These are phyloP conservation scores for Hypercompe scribonia DNA, from an alignment of 2,888 invertebrate species.

Conservation along the genomic window DNA sequence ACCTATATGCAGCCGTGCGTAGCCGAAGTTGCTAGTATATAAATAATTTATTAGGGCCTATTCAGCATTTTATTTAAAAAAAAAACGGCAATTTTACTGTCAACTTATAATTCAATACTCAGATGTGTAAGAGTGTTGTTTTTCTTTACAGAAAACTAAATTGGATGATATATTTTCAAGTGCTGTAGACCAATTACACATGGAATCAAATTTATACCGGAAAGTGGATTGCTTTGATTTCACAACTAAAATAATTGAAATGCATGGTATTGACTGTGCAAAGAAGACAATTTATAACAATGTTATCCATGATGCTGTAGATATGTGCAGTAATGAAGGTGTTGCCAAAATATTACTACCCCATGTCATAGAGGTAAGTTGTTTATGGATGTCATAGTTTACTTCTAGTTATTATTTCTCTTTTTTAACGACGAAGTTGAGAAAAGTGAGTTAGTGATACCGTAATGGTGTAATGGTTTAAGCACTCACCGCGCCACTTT, in stretches of 20 bases:
- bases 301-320: constrained; percentile 71
- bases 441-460: background rate
- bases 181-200: constrained; percentile 66
- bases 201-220: constrained; percentile 73
- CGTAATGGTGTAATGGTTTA: no score
- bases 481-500: no score
- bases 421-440: background rate
- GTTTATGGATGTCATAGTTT: background rate
- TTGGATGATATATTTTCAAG: constrained; percentile 66
- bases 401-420: background rate
- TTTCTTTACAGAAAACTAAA: constrained; percentile 64
- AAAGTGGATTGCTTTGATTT: constrained; percentile 70
- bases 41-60: no score
- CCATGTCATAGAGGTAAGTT: constrained; percentile 68
- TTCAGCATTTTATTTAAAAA: no score
- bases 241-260: constrained; percentile 62
- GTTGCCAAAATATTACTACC: constrained; percentile 68
- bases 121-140: constrained; percentile 7
- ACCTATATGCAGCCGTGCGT: no score
- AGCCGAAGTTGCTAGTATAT: no score
- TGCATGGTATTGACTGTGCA: constrained; percentile 69
- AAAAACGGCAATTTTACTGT: background rate
- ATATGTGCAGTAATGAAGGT: constrained; percentile 67
- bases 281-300: constrained; percentile 65
- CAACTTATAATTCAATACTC: background rate